Percentiles rank a stretch among this genome's conserved stretches.
Conservation (phyloP, 2,113 vertebrate species). For the Siniperca knerii region DNA sequence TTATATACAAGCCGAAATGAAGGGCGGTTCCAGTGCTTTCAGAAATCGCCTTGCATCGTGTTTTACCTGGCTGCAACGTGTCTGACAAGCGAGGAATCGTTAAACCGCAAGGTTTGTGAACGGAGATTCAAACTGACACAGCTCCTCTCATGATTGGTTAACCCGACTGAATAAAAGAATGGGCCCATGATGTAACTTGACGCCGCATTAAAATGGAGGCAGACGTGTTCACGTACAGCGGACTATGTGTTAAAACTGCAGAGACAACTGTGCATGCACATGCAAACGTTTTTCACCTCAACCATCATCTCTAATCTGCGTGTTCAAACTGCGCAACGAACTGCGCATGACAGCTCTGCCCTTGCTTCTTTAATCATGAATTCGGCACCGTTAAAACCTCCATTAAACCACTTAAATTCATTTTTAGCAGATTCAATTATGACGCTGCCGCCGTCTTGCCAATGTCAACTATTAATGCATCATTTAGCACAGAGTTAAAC, state of each 20-base stretch:
- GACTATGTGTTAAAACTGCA: too few species aligned
- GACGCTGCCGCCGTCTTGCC: neutral
- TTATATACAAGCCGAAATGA: neutral
- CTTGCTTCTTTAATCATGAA: accelerated
- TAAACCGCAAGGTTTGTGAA: neutral
- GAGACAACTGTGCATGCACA: neutral
- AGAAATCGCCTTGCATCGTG: accelerated
- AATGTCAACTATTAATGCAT: conserved; percentile 25
- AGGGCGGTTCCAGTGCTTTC: neutral
- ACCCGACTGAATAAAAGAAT: neutral
- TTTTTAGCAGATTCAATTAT: neutral
- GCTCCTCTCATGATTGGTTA: neutral
- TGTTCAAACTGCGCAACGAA: neutral
- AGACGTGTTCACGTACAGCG: neutral
- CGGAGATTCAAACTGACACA: accelerated
- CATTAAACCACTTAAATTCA: neutral
- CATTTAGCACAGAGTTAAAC: accelerated
- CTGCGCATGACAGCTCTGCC: neutral
- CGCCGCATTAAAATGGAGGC: conserved; percentile 47
- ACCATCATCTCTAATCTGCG: neutral
- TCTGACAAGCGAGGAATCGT: neutral
- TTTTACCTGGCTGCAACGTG: too few species aligned
- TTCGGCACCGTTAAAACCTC: neutral
- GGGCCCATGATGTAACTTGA: conserved; percentile 5
- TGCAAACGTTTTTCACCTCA: neutral